Conservation (phyloP, 2,888 invertebrate species). For the Cyaniris semiargus region DNA sequence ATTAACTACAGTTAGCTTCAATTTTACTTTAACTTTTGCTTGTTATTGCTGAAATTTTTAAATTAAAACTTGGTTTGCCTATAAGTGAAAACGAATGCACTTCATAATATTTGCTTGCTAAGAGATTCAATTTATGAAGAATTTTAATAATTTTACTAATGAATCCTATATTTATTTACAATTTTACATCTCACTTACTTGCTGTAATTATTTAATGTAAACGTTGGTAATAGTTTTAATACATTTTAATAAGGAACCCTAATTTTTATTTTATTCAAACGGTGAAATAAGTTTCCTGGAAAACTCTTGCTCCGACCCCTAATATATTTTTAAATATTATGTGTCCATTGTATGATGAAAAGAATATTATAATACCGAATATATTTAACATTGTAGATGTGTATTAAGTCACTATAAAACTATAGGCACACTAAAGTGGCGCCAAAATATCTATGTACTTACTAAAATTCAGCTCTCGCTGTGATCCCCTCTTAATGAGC, state of each 20-base stretch:
- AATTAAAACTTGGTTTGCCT: no score
- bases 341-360: no score
- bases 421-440: constrained; percentile 34
- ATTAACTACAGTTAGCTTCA: constrained; percentile 54
- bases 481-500: constrained; percentile 75
- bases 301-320: no score
- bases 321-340: no score
- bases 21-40: not conserved
- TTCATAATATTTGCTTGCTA: no score
- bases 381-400: not conserved
- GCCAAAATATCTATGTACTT: constrained; percentile 54
- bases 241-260: not conserved
- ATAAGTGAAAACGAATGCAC: no score
- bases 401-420: not conserved
- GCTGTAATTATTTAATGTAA: not conserved
- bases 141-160: no score
- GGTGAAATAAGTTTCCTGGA: not conserved
- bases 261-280: not conserved
- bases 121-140: no score
- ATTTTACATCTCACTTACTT: not conserved
- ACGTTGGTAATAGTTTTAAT: not conserved
- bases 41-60: not conserved
- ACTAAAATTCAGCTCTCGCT: constrained; percentile 74
- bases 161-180: no score
- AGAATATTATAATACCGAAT: no score